Percentiles rank a stretch among this genome's conserved stretches.
phyloP scores from a whole-genome alignment of 2,113 vertebrate genomes.

The Gallinago paraguaiae region DNA sequence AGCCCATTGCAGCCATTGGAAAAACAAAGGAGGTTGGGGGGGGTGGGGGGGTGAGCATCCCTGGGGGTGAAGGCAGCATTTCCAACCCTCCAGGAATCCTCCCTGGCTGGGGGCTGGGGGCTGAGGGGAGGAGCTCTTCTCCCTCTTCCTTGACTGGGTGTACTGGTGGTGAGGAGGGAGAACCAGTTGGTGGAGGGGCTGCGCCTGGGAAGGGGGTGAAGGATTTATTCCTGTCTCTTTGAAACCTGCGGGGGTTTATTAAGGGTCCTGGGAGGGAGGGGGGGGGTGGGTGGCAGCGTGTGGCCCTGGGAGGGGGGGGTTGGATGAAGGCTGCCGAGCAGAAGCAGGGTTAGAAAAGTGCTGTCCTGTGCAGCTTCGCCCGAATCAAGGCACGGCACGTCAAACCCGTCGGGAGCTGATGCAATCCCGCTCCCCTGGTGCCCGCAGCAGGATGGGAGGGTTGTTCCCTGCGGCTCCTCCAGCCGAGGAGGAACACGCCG shows the following conservation, averaged over 20 bases:
- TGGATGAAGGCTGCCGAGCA: not conserved
- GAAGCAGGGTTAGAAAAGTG: not conserved
- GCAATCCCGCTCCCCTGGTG: not conserved
- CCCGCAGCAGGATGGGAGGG: not conserved
- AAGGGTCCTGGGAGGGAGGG: not conserved
- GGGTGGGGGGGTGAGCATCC: not conserved
- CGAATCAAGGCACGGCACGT: rapidly evolving
- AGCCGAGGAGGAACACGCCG: not conserved
- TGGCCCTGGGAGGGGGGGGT: not conserved
- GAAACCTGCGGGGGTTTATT: not conserved
- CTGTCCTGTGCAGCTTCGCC: not conserved
- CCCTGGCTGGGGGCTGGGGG: not conserved
- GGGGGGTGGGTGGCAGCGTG: too few relatives aligned
- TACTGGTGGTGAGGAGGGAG: not conserved
- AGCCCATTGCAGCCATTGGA: too few relatives aligned
- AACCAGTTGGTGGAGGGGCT: rapidly evolving
- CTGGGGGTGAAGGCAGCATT: not conserved
- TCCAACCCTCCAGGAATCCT: not conserved
- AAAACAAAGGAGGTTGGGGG: not conserved
- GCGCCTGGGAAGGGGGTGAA: not conserved
- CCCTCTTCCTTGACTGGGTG: too few relatives aligned
- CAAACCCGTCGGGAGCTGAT: not conserved
- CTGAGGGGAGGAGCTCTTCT: too few relatives aligned
- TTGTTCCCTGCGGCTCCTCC: not conserved
- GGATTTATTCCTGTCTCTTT: rapidly evolving